Percentiles rank a stretch among this genome's conserved stretches.
phyloP scores from a whole-genome alignment of 1,140 invertebrate genomes.

The Euglossa dilemma region DNA sequence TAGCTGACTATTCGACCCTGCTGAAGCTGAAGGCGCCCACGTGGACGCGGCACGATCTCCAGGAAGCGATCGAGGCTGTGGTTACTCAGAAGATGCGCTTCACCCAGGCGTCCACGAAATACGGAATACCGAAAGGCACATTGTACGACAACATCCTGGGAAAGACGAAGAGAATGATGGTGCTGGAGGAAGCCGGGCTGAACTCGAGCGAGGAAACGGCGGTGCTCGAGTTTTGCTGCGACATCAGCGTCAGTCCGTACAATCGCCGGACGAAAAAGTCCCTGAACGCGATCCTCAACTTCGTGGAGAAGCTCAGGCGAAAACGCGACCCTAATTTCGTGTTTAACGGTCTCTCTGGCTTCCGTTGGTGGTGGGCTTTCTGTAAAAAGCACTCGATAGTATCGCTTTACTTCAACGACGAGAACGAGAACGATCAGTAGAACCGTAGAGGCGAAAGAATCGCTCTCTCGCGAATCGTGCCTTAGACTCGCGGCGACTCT shows the following conservation, averaged over 20 bases:
- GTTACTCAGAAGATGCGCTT: conserved; percentile 90
- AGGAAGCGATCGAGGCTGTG: conserved; percentile 89
- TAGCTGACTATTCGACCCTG: conserved; percentile 84
- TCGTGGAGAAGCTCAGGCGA: conserved; percentile 85
- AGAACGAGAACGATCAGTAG: conserved; percentile 76
- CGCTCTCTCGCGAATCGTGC: neutral
- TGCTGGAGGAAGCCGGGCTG: conserved; percentile 87
- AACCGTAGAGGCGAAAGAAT: no score
- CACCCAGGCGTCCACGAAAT: conserved; percentile 88
- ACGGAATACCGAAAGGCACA: conserved; percentile 90
- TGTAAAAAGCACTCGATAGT: conserved; percentile 91
- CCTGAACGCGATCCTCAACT: conserved; percentile 85
- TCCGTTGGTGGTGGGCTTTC: conserved; percentile 92
- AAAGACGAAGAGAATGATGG: conserved; percentile 89
- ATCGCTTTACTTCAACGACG: conserved; percentile 85
- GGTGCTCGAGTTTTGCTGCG: conserved; percentile 89
- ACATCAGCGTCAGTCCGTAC: conserved; percentile 88
- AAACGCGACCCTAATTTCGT: conserved; percentile 85
- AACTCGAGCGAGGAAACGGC: conserved; percentile 85
- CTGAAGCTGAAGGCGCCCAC: conserved; percentile 89
- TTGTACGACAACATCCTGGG: conserved; percentile 91
- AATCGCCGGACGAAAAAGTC: conserved; percentile 88
- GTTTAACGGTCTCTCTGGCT: conserved; percentile 87
- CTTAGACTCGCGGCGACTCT: neutral
- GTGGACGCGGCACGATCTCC: conserved; percentile 89